phyloP scores from a whole-genome alignment of 2,797 vertebrate species.

The Agapornis canus region DNA sequence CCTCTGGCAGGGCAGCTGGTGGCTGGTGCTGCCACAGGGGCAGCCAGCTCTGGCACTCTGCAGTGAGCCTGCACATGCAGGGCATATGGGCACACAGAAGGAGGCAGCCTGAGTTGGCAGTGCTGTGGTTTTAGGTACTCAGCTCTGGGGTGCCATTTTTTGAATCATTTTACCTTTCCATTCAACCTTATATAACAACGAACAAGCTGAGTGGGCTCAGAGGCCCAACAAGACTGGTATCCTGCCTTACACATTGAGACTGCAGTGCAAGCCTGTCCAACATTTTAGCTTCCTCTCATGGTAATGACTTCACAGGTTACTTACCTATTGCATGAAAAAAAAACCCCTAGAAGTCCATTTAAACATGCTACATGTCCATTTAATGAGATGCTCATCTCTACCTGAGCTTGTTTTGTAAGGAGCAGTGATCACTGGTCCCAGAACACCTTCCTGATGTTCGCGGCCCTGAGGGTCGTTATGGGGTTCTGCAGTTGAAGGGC shows the following conservation, averaged over 20 bases:
- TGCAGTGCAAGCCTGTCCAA: not conserved
- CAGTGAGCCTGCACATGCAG: fast-evolving
- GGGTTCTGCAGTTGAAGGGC: not conserved
- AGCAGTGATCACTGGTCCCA: not conserved
- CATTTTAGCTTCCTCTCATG: not conserved
- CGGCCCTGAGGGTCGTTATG: not conserved
- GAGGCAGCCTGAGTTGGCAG: not conserved
- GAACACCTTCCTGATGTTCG: not conserved
- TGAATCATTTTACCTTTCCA: not conserved
- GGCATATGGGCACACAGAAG: too few species aligned
- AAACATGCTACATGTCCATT: not conserved
- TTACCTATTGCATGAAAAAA: not conserved
- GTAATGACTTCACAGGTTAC: not conserved
- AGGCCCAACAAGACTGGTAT: not conserved
- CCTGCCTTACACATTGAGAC: fast-evolving
- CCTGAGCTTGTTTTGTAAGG: not conserved
- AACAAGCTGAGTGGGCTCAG: not conserved
- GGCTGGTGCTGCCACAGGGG: fast-evolving
- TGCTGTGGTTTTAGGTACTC: not conserved
- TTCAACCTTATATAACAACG: not conserved
- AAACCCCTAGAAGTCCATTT: not conserved
- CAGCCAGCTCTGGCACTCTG: not conserved
- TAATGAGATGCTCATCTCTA: not conserved
- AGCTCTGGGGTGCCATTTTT: not conserved
- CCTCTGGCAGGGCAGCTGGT: not conserved